A percentile compares a stretch with the other conserved stretches of the same genome.
Evolutionary conservation across 1,140 invertebrate genomes (phyloP).

Genomic region (Dinothrombium tinctorium): DNA sequence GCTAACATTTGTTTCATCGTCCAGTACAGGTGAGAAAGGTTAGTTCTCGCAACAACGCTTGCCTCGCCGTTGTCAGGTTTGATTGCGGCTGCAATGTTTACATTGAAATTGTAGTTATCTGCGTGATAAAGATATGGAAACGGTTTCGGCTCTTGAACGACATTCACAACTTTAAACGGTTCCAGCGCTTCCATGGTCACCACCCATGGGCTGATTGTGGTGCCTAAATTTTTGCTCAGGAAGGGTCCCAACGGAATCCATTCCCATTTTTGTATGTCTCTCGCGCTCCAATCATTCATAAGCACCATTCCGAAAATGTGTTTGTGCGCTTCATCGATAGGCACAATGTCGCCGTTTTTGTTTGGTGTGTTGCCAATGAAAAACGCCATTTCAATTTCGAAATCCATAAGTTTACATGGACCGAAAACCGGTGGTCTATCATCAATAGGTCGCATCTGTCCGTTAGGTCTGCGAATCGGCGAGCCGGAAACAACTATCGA

Average conservation of each 20-base stretch:
- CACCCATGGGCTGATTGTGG: slow-evolving; percentile 89
- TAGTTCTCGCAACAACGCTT: slow-evolving; percentile 21
- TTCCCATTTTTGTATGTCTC: slow-evolving; percentile 57
- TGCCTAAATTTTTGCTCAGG: slow-evolving; percentile 81
- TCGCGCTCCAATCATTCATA: slow-evolving; percentile 98
- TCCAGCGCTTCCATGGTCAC: slow-evolving; percentile 81
- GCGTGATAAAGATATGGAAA: no score
- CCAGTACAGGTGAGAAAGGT: slow-evolving; percentile 66
- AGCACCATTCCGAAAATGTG: slow-evolving; percentile 93
- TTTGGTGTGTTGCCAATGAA: slow-evolving; percentile 59
- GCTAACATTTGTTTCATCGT: slow-evolving; percentile 85
- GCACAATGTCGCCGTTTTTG: slow-evolving; percentile 51
- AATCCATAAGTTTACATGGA: slow-evolving; percentile 66
- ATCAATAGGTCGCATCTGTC: slow-evolving; percentile 65
- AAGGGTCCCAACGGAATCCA: slow-evolving; percentile 97
- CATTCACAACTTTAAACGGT: slow-evolving; percentile 56
- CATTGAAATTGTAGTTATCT: no score
- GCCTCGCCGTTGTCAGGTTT: no score
- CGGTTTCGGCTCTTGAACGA: slow-evolving; percentile 45
- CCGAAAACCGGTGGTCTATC: slow-evolving; percentile 52
- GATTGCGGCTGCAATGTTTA: no score
- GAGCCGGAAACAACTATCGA: slow-evolving; percentile 87
- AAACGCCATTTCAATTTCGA: slow-evolving; percentile 92
- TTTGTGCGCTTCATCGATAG: slow-evolving; percentile 57
- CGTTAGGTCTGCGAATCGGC: slow-evolving; percentile 59